These are phyloP conservation scores for Pachyrhynchus sulphureomaculatus DNA, from an alignment of 1,140 invertebrate genomes.

Conservation along the genomic window DNA sequence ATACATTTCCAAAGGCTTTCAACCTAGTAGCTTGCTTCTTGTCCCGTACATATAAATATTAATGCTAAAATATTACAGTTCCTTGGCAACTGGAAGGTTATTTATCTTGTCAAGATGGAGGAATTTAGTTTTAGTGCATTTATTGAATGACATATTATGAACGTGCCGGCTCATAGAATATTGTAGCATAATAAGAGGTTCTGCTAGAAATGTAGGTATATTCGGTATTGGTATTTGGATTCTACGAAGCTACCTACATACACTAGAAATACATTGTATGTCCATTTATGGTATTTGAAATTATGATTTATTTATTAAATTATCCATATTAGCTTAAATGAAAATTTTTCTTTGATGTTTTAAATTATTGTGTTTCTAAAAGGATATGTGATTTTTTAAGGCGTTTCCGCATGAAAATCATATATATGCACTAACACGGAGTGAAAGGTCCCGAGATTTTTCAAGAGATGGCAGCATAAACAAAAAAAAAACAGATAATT, in stretches of 20 bases:
- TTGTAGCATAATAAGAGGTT: slow-evolving; percentile 9
- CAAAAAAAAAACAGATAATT: no score
- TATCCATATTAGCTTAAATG: not conserved
- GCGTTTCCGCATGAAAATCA: no score
- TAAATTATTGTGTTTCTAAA: no score
- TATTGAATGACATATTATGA: slow-evolving; percentile 29
- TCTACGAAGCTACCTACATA: slow-evolving; percentile 4
- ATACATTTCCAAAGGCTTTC: not conserved
- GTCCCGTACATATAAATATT: slow-evolving; percentile 21
- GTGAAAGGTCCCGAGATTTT: no score
- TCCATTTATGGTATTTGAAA: not conserved
- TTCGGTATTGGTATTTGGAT: slow-evolving; percentile 9
- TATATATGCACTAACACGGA: no score
- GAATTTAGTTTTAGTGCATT: slow-evolving; percentile 24
- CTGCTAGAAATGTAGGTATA: slow-evolving; percentile 9
- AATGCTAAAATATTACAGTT: slow-evolving; percentile 28
- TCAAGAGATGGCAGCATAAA: no score
- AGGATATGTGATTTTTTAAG: no score
- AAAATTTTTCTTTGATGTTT: no score
- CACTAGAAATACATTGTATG: not conserved
- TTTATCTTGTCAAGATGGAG: slow-evolving; percentile 21
- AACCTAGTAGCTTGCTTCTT: not conserved
- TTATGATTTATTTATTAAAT: not conserved
- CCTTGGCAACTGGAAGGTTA: slow-evolving; percentile 22
- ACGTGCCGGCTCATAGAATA: slow-evolving; percentile 10